Conservation (phyloP, 2,113 vertebrate species). For the Rattus rattus region DNA sequence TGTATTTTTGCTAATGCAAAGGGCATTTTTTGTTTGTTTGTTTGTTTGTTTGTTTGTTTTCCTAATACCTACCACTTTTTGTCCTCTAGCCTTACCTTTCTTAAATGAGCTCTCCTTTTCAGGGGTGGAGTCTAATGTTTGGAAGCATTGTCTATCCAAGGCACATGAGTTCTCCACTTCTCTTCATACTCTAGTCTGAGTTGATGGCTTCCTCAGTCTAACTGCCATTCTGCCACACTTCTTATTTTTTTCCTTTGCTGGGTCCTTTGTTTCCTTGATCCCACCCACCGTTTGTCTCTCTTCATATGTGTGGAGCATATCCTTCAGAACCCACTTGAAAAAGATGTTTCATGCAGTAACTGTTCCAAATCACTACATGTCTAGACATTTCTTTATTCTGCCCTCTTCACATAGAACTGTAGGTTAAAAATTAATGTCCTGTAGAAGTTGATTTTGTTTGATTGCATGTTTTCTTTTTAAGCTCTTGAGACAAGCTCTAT, state of each 20-base stretch:
- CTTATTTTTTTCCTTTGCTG: neutral
- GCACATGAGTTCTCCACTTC: neutral
- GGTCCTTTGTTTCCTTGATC: neutral
- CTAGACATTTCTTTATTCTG: conserved; percentile 42
- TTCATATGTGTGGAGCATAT: conserved; percentile 47
- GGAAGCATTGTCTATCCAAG: neutral
- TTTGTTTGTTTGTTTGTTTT: neutral
- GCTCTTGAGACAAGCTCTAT: neutral
- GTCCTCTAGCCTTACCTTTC: neutral
- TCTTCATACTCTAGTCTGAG: neutral
- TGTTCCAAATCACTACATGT: conserved; percentile 13
- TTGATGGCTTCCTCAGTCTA: neutral
- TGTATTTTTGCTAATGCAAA: neutral
- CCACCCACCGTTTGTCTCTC: neutral
- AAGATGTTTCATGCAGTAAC: conserved; percentile 1
- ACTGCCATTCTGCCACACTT: neutral
- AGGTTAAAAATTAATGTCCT: conserved; percentile 24
- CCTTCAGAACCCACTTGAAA: conserved; percentile 42
- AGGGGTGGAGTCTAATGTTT: neutral
- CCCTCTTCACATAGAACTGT: neutral
- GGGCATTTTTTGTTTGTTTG: neutral
- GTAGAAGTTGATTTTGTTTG: neutral
- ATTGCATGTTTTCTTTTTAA: neutral
- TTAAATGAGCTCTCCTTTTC: conserved; percentile 27
- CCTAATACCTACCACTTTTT: neutral